Evolutionary conservation across 1,140 invertebrate species (phyloP).

Genomic region (Scylla paramamosain): DNA sequence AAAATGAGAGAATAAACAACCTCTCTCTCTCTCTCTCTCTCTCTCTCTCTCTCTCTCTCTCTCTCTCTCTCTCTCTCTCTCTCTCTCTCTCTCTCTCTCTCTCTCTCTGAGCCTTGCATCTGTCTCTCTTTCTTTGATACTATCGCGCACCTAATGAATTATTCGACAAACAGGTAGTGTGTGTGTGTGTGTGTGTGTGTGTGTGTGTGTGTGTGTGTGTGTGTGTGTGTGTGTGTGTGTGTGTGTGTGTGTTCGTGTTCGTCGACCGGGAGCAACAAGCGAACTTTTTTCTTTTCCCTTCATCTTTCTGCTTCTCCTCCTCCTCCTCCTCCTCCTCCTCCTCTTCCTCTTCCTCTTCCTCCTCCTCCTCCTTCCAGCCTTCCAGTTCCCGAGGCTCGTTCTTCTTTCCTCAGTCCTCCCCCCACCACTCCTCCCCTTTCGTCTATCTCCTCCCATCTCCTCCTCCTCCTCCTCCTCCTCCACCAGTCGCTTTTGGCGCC

Average conservation of each 20-base stretch:
- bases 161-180: background rate
- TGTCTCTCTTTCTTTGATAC: background rate
- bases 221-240: constrained; percentile 9
- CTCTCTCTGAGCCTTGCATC: background rate
- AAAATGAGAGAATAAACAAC: constrained; percentile 4
- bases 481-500: constrained; percentile 69
- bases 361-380: constrained; percentile 43
- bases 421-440: constrained; percentile 21
- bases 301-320: background rate
- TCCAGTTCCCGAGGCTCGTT: constrained; percentile 31
- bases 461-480: background rate
- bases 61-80: background rate
- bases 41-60: constrained; percentile 27
- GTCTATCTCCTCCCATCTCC: background rate
- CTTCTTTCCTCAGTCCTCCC: background rate
- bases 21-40: constrained; percentile 37
- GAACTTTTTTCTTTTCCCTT: constrained; percentile 2
- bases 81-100: background rate
- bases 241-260: background rate
- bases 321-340: constrained; percentile 13
- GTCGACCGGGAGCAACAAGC: constrained; percentile 8
- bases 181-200: constrained; percentile 9
- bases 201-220: constrained; percentile 15
- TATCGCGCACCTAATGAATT: background rate
- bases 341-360: background rate